These are phyloP conservation scores for Gallinago solitaria DNA, from an alignment of 2,797 vertebrate genomes.

Conservation along the genomic window DNA sequence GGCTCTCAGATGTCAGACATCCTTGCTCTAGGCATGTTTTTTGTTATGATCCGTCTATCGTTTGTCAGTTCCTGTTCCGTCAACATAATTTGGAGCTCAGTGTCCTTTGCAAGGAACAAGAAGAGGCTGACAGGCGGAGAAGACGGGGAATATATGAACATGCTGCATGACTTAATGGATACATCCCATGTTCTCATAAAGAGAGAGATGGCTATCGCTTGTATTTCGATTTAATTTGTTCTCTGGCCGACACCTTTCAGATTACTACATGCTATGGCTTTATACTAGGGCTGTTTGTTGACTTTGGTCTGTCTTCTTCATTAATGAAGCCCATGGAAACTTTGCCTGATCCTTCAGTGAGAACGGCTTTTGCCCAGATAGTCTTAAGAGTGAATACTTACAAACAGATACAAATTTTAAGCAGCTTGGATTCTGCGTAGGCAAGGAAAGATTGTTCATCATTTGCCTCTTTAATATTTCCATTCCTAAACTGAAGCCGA, in stretches of 20 bases:
- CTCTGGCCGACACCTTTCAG: slow-evolving; percentile 16
- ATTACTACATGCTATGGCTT: neutral
- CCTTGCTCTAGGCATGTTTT: slow-evolving; percentile 40
- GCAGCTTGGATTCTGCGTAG: neutral
- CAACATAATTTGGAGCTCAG: neutral
- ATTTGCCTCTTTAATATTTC: neutral
- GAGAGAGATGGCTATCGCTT: neutral
- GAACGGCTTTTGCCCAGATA: neutral
- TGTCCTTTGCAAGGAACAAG: neutral
- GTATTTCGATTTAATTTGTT: slow-evolving; percentile 3
- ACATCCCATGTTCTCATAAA: neutral
- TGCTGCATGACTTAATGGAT: neutral
- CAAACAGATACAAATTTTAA: neutral
- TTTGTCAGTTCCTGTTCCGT: slow-evolving; percentile 19
- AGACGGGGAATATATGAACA: neutral
- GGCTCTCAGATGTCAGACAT: slow-evolving; percentile 1
- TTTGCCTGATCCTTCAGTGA: neutral
- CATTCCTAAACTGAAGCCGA: neutral
- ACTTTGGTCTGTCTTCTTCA: neutral
- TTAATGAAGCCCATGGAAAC: neutral
- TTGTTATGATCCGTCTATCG: slow-evolving; percentile 30
- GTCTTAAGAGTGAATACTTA: neutral
- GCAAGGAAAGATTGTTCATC: neutral
- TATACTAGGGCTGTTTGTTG: slow-evolving; percentile 2
- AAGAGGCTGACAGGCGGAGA: neutral